phyloP scores from a whole-genome alignment of 1,140 invertebrate species.

The Drosophila chauvacae region DNA sequence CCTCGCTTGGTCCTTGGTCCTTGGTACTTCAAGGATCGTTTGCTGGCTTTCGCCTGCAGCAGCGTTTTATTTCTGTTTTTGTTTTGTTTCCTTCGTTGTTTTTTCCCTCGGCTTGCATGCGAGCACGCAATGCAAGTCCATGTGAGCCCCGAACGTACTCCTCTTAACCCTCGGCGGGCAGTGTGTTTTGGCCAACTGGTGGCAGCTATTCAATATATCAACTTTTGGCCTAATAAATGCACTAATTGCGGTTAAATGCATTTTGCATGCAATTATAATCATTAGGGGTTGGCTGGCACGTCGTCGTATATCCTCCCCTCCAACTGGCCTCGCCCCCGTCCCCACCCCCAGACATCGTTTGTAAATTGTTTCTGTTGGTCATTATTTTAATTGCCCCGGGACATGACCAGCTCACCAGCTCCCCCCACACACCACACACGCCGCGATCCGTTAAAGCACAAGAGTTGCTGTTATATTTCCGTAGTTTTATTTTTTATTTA shows the following conservation, averaged over 20 bases:
- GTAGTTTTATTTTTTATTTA: conserved; percentile 63
- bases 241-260: conserved; percentile 84
- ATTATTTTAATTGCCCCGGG: conserved; percentile 59
- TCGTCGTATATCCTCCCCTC: conserved; percentile 39
- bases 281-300: conserved; percentile 78
- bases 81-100: neutral
- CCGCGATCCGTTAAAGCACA: neutral
- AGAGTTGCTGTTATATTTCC: conserved; percentile 28
- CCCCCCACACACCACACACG: neutral
- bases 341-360: conserved; percentile 21
- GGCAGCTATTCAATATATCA: conserved; percentile 74
- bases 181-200: conserved; percentile 48
- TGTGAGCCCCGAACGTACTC: neutral
- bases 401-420: conserved; percentile 15
- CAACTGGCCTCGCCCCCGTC: neutral
- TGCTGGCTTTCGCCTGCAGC: conserved; percentile 42
- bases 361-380: conserved; percentile 61
- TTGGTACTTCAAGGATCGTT: conserved; percentile 42
- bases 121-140: conserved; percentile 6
- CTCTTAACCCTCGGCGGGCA: conserved; percentile 10
- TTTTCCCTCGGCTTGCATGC: neutral
- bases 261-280: conserved; percentile 84
- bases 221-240: conserved; percentile 84
- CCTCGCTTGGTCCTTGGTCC: conserved; percentile 1
- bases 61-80: neutral